Evolutionary conservation across 2,888 invertebrate species (phyloP).

Genomic region (Pristionchus mayeri): DNA sequence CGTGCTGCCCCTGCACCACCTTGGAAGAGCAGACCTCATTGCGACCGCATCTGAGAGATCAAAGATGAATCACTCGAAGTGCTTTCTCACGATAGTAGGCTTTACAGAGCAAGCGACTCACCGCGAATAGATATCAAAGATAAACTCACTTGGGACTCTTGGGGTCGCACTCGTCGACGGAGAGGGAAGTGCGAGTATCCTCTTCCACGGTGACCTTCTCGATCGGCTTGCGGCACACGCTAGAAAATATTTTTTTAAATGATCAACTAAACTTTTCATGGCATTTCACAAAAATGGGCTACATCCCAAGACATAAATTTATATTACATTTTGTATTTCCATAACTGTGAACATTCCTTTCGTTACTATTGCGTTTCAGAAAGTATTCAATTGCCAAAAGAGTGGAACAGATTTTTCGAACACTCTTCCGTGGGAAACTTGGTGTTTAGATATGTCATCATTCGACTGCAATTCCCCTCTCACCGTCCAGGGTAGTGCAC

Average conservation of each 20-base stretch:
- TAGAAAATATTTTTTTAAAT: not conserved
- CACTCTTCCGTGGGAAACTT: too few relatives aligned
- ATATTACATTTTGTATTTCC: too few relatives aligned
- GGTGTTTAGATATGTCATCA: too few relatives aligned
- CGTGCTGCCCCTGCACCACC: slow-evolving; percentile 59
- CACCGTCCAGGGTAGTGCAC: slow-evolving; percentile 74
- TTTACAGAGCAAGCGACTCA: too few relatives aligned
- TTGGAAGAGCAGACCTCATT: slow-evolving; percentile 71
- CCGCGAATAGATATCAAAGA: not conserved
- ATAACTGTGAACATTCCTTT: too few relatives aligned
- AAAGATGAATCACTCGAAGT: not conserved
- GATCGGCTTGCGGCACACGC: slow-evolving; percentile 64
- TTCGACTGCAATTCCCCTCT: too few relatives aligned
- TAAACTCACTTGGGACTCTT: slow-evolving; percentile 49
- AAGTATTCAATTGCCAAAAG: not conserved
- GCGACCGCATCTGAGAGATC: slow-evolving; percentile 57
- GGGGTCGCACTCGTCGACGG: slow-evolving; percentile 65
- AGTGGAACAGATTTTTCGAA: too few relatives aligned
- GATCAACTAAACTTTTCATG: too few relatives aligned
- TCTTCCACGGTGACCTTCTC: slow-evolving; percentile 52
- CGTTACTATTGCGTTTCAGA: not conserved
- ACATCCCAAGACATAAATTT: too few relatives aligned
- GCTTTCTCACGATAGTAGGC: too few relatives aligned
- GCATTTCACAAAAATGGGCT: too few relatives aligned
- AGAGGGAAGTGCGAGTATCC: slow-evolving; percentile 57